Base-by-base conservation (phyloP, 2,888 invertebrate species). In the Hipparchia semele region DNA sequence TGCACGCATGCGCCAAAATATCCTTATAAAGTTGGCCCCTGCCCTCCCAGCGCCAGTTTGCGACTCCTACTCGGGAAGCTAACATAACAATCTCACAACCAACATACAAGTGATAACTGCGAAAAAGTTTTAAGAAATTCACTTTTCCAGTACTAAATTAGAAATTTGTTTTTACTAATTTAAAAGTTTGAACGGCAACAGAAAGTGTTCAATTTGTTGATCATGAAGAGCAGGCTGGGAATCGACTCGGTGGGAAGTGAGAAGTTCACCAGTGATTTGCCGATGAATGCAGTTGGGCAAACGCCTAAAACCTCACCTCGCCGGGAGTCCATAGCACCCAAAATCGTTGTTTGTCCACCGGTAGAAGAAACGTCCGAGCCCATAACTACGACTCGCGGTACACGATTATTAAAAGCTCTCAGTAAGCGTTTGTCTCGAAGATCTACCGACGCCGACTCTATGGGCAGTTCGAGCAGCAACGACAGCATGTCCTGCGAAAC, bases 391-490 rank as follows among this genome's bases (percentile, higher is more conserved):
- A 85, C 89, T 23, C 95, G 95, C 9, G 96, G 96, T 68, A 91
- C 96, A 74, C 93, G 96, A 66, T 92, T 96, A 79, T 95, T 96
- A 82, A 95, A 96, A 77, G 95, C 96, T 49, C 94, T 96, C 76
- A 95, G 95, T 85, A 93, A 95, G 73, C 95, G 95, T 77, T 93
- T 96, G 67, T 94, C 95, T 0, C 91, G 95, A 70, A 90, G 94
- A 64, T 90, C 94, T 72, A 86, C 85, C 10, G 86, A 94, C 83
- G 83, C 89, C 75, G 85, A 92, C 80, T 94, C 93, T 12, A 77
- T 89, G 53, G 91, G 87, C 75, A 94, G 92, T 79, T 92, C 93
- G 33, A 92, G 91, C 81, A 92, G 92, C 82, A 93, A 87, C 80
- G 93, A 93, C 79, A 92, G 90, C 82, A 87, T 91, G 75, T 89